A percentile compares a stretch with the other conserved stretches of the same genome.
These are phyloP conservation scores for Apotomis capreana DNA, from an alignment of 2,888 invertebrate species.

Conservation along the genomic window DNA sequence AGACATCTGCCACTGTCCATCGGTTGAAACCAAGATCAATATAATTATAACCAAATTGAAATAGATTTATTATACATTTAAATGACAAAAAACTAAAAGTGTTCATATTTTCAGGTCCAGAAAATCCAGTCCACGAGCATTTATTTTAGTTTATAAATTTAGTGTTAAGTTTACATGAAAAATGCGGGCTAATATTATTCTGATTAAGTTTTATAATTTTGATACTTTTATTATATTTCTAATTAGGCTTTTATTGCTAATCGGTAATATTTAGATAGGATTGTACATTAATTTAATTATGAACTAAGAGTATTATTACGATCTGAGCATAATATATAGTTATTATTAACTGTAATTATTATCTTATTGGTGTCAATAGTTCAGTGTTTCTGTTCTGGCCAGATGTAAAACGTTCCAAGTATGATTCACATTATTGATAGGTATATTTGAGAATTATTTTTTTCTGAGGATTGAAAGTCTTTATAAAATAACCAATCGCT, in stretches of 20 bases:
- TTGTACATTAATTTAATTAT: slow-evolving; percentile 18
- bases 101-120: neutral
- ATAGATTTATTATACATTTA: no score
- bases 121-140: neutral
- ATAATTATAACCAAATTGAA: no score
- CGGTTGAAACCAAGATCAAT: no score
- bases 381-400: no score
- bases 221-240: neutral
- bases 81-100: neutral
- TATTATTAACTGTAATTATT: neutral
- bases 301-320: neutral
- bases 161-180: neutral
- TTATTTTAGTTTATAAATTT: neutral
- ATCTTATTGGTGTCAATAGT: no score
- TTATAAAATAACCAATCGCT: no score
- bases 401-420: no score
- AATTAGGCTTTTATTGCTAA: neutral
- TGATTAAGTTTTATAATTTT: neutral
- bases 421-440: no score
- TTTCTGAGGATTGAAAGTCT: no score
- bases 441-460: no score
- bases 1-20: no score
- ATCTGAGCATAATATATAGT: neutral
- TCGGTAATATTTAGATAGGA: neutral
- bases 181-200: neutral